Percentiles rank a stretch among this genome's conserved stretches.
phyloP scores from a whole-genome alignment of 2,113 vertebrate species.

The Forbesichthys papilliferus region DNA sequence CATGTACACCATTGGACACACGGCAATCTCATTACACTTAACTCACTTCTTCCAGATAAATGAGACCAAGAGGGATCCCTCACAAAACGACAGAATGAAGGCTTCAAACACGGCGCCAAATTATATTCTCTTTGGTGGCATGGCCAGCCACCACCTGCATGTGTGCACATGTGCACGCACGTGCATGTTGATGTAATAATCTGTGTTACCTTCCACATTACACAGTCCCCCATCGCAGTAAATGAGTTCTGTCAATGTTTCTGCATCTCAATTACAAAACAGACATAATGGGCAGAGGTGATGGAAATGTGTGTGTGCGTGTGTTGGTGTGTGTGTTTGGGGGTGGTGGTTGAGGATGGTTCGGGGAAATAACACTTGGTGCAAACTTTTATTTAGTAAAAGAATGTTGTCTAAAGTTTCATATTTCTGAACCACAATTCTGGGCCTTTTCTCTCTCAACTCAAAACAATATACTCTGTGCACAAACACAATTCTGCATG shows the following conservation, averaged over 20 bases:
- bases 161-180: slow-evolving; percentile 6
- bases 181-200: slow-evolving; percentile 67
- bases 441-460: background rate
- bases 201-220: slow-evolving; percentile 67
- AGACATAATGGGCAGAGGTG: slow-evolving; percentile 63
- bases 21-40: slow-evolving; percentile 31
- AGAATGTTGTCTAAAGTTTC: background rate
- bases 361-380: slow-evolving; percentile 8
- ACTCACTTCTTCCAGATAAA: slow-evolving; percentile 32
- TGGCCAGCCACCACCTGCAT: slow-evolving; percentile 13
- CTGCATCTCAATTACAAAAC: slow-evolving; percentile 74
- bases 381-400: slow-evolving; percentile 1
- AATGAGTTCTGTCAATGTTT: slow-evolving; percentile 79
- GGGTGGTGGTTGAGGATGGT: slow-evolving; percentile 12
- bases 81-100: slow-evolving; percentile 56
- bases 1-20: slow-evolving; percentile 20
- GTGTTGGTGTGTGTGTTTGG: background rate
- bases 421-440: background rate
- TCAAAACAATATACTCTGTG: background rate
- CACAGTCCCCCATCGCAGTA: slow-evolving; percentile 69
- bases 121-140: slow-evolving; percentile 54
- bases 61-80: slow-evolving; percentile 37
- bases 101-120: slow-evolving; percentile 58
- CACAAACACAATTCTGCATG: too few species aligned
- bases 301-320: slow-evolving; percentile 33